Percentiles rank a stretch among this genome's conserved stretches.
phyloP scores from a whole-genome alignment of 1,140 invertebrate genomes.

The Himalopsyche phryganea region DNA sequence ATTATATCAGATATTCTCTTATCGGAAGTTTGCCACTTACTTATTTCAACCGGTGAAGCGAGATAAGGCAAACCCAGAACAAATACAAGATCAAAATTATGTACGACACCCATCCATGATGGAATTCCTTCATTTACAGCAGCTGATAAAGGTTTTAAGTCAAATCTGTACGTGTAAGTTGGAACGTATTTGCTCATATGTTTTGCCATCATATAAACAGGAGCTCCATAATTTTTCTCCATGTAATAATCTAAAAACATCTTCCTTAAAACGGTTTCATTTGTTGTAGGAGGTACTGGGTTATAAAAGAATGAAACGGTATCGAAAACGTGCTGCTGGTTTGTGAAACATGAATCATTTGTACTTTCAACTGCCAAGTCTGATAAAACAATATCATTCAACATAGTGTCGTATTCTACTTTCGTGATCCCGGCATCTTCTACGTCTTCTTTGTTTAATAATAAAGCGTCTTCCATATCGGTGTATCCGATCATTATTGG shows the following conservation, averaged over 20 bases:
- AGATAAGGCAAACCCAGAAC: constrained; percentile 73
- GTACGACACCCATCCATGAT: constrained; percentile 71
- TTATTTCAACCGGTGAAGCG: constrained; percentile 48
- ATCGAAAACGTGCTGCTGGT: constrained; percentile 67
- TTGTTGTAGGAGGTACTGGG: constrained; percentile 58
- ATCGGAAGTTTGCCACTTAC: constrained; percentile 69
- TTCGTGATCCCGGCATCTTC: constrained; percentile 53
- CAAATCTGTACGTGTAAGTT: constrained; percentile 71
- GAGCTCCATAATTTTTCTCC: constrained; percentile 69
- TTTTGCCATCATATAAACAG: constrained; percentile 62
- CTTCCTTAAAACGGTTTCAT: constrained; percentile 56
- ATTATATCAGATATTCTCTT: constrained; percentile 71
- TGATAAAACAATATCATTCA: constrained; percentile 57
- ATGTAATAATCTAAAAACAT: constrained; percentile 65
- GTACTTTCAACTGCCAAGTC: constrained; percentile 54
- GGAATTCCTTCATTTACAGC: constrained; percentile 61
- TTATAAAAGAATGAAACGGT: constrained; percentile 72
- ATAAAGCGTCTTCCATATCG: constrained; percentile 71
- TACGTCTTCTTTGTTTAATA: constrained; percentile 54
- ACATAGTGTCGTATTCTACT: constrained; percentile 58
- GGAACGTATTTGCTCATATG: constrained; percentile 57
- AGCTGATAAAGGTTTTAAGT: constrained; percentile 66
- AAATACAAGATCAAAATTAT: constrained; percentile 74
- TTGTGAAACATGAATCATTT: constrained; percentile 62
- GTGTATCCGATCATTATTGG: constrained; percentile 71